Evolutionary conservation across 2,113 vertebrate species (phyloP).

Genomic region (Psilopsiagon aymara): DNA sequence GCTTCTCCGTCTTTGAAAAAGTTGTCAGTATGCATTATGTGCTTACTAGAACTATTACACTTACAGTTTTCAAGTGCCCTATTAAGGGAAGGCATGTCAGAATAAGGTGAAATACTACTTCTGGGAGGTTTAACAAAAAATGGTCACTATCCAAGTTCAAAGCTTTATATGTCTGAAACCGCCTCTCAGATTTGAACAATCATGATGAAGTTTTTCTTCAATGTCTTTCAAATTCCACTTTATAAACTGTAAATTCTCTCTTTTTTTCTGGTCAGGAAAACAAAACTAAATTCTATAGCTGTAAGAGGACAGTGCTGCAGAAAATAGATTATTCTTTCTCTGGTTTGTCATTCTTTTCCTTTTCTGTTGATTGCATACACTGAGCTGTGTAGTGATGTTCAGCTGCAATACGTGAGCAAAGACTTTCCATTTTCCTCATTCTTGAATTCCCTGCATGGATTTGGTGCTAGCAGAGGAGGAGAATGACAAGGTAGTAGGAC

Average conservation of each 20-base stretch:
- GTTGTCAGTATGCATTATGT: not conserved
- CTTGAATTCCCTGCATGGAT: not conserved
- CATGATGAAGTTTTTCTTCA: accelerated
- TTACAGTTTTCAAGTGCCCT: not conserved
- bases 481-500: not conserved
- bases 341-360: accelerated
- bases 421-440: not conserved
- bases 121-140: not conserved
- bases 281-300: not conserved
- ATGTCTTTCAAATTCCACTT: not conserved
- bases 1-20: not conserved
- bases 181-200: not conserved
- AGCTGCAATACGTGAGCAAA: not conserved
- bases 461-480: not conserved
- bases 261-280: not conserved
- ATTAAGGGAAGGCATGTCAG: not conserved
- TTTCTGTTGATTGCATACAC: not conserved
- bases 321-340: not conserved
- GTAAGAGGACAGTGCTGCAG: not conserved
- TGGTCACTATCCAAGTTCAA: not conserved
- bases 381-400: not conserved
- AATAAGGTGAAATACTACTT: not conserved
- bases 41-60: not conserved
- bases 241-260: not conserved
- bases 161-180: not conserved